Conservation (phyloP, 2,797 vertebrate species). For the Benthosema pterotum region DNA sequence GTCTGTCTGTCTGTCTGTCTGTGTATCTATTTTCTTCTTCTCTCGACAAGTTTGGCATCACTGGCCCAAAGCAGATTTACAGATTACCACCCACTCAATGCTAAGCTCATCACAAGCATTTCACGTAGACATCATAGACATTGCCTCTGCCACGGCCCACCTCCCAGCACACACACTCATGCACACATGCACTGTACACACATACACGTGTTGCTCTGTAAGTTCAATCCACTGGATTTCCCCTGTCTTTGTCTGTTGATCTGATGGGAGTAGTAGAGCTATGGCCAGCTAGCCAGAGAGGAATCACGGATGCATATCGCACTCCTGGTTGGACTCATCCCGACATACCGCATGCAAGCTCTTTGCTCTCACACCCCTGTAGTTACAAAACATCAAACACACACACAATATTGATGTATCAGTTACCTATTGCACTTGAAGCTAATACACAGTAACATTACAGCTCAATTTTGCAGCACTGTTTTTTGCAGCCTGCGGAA, state of each 20-base stretch:
- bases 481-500: too few species aligned
- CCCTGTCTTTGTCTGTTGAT: conserved; percentile 30
- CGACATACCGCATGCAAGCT: conserved; percentile 10
- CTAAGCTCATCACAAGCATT: conserved; percentile 71
- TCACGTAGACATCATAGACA: conserved; percentile 49
- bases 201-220: conserved; percentile 38
- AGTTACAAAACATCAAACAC: background rate
- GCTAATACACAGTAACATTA: background rate
- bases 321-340: conserved; percentile 36
- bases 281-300: conserved; percentile 16
- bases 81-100: conserved; percentile 76
- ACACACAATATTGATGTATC: background rate
- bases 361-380: conserved; percentile 25
- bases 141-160: conserved; percentile 17
- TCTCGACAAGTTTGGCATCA: conserved; percentile 76
- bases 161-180: conserved; percentile 5
- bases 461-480: background rate
- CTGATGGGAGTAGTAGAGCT: conserved; percentile 28
- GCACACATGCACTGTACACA: conserved; percentile 14
- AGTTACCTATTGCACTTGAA: conserved; percentile 1
- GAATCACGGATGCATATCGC: conserved; percentile 24
- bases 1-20: conserved; percentile 26
- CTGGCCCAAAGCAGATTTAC: conserved; percentile 77
- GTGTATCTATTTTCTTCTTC: conserved; percentile 8
- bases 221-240: conserved; percentile 53